Evolutionary conservation across 64 coral and sea anemone genomes (phyloP), one percentile per base, ranked within the genome.

Genomic region (Montipora cactus): DNA sequence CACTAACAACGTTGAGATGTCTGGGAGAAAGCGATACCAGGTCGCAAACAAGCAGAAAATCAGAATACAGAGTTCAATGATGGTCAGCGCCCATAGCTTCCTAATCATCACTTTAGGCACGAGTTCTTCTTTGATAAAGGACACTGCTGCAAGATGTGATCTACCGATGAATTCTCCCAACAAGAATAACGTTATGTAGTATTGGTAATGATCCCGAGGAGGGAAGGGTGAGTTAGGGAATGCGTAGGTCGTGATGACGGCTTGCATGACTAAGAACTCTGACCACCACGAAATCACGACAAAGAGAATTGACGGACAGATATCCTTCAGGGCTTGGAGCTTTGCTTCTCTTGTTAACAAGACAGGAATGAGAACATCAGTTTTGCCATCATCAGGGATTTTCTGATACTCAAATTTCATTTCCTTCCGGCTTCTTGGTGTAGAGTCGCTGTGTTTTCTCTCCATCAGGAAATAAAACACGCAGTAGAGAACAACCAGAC

Each of bases 401-500:
- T 77, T 79, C 59, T 92, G 62, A 82, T 87, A 72, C 44, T 57
- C 49, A 74, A 84, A 92, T 50, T n/a, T 4, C 8, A 62, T 21
- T 1, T 81, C 59, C 28, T 81, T 55, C 53, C 47, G 48, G 16
- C 80, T 4, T 53, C 47, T 8, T 67, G 44, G 37, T 49, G 87
- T 74, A 16, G 72, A 22, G 3, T 71, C 74, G 75, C 70, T 67
- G 37, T 97, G 95, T 79, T 97, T 97, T 53, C 94, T 91, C 77
- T 97, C 95, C 95, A 97, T 97, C 22, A 97, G 50, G n/a, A 80
- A 81, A 44, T 97, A 97, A 70, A 93, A 97, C 15, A 97, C 77
- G 55, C 94, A 88, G 44, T 92, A 79, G 4, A 97, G 79, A 5
- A 94, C 66, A n/a, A 94, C 67, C 84, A 97, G 94, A 12, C 88